Evolutionary conservation across 92 coral and sea anemone species (phyloP), one percentile per base, ranked within the genome.

Genomic region (Palythoa caribaeorum): DNA sequence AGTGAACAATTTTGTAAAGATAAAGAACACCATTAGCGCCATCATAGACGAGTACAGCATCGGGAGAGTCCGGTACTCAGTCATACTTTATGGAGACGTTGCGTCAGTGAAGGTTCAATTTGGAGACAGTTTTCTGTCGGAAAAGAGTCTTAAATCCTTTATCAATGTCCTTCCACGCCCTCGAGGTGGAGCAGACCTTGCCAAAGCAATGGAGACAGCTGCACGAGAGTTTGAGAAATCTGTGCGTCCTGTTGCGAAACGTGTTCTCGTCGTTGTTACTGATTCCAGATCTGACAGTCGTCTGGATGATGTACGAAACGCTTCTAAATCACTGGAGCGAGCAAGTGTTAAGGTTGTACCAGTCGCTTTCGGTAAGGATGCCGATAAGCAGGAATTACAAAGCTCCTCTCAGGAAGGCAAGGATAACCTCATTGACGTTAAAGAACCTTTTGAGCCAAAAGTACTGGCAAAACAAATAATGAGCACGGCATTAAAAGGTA

Each of bases 1-100:
- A 48, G n/a, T 76, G 12, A 81, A 52, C 36, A 81, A 81, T 11
- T 81, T 68, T 57, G 16, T 53, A 21, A 66, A 68, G 44, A 81
- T 81, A 53, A 81, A 81, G 76, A 35, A 66, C 60, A 69, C 74
- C 9, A 20, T 81, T 3, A 81, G 47, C 3, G 86, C 86, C 47
- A 66, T 81, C 1, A 15, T 81, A 2, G 76, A 81, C 44, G 86
- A 81, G 86, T 81, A 65, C 44, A 63, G 86, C 40, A 36, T 81
- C n/a, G 86, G 86, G n/a, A 53, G 86, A 51, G 86, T 81, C 28
- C 59, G 76, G 21, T 81, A 81, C 60, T 47, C 76, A 12, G 44
- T 81, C 20, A 11, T 81, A 48, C 44, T 81, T 53, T 81, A 63
- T 28, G 86, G 86, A 9, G 47, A 20, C n/a, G 44, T 21, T 9